Base-by-base conservation (phyloP, 2,888 invertebrate species). In the Drosophila demipolita region DNA sequence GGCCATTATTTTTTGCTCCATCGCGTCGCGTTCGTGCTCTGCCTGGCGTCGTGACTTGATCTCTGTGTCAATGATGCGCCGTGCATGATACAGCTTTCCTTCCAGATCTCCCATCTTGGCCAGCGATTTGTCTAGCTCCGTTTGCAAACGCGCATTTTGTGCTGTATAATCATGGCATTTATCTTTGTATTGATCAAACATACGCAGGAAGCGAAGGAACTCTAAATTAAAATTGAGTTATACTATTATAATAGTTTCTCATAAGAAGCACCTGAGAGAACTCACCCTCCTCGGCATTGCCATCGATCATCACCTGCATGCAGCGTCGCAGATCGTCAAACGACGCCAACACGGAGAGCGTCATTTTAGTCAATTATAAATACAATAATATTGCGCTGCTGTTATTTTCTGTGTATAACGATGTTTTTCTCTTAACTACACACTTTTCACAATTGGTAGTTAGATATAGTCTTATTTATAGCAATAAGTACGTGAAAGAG, bases 61-160 rank as follows among this genome's bases (percentile, higher is more conserved):
- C 89, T 98, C 98, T 72, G 96, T 95, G 84, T 98, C 98, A 1
- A 98, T 93, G 48, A 98, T 94, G 81, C 96, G 96, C 64, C 98
- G 94, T 0, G 97, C 97, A 92, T 97, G 96, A 80, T 96, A 96
- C 73, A 98, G 94, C 91, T 97, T 97, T 5, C 96, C 95, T 87
- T 98, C 97, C 85, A 97, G 94, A 83, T 96, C 96, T 7, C 95
- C 94, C 67, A 96, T 95, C 54, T 97, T 96, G 26, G 95, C 94
- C 42, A 96, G 95, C 5, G 96, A 95, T 59, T 95, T 95, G 73
- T 96, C 96, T 33, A 97, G 92, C 83, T 96, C 95, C 0, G 94
- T 94, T 83, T 96, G 96, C 26, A 97, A 94, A 0, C 96, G 94
- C 49, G 94, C 94, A n/a, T 96, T 95, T 90, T 98, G 97, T 9